Percentiles rank a stretch among this genome's conserved stretches.
Evolutionary conservation across 1,140 invertebrate species (phyloP).

Genomic region (Euglossa dilemma): DNA sequence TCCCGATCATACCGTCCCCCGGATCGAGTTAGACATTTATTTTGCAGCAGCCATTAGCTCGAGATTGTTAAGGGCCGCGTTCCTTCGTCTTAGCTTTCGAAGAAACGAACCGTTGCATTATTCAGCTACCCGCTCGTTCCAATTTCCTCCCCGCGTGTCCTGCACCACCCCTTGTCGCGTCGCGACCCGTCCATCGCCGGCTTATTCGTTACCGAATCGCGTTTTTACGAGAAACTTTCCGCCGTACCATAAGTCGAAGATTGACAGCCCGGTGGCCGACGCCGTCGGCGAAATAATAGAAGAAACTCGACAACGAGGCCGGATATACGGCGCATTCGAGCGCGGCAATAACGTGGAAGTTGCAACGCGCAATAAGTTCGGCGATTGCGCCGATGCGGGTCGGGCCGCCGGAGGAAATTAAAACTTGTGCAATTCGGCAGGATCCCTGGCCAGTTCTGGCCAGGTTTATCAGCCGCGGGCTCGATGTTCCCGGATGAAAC

Average conservation of each 20-base stretch:
- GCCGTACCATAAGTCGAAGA: neutral
- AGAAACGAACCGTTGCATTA: constrained; percentile 33
- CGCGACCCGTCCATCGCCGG: neutral
- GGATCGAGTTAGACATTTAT: constrained; percentile 26
- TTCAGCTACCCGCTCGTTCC: neutral
- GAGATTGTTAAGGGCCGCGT: constrained; percentile 36
- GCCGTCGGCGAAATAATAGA: neutral
- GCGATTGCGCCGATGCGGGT: constrained; percentile 49
- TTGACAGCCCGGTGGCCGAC: neutral
- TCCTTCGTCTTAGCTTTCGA: constrained; percentile 3
- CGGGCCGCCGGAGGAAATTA: constrained; percentile 67
- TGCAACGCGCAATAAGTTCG: constrained; percentile 59
- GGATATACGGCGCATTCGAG: neutral
- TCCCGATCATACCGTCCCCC: neutral
- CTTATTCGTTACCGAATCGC: neutral
- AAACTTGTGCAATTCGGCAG: constrained; percentile 74
- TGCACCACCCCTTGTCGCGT: no score
- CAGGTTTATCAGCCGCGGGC: constrained; percentile 66
- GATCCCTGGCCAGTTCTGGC: constrained; percentile 55
- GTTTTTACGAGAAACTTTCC: neutral
- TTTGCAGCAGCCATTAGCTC: constrained; percentile 21
- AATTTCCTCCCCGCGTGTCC: neutral
- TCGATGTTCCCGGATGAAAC: constrained; percentile 50
- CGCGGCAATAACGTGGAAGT: constrained; percentile 35
- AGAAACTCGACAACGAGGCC: neutral